Evolutionary conservation across 2,797 vertebrate genomes (phyloP).

Genomic region (Eidolon dupreanum): DNA sequence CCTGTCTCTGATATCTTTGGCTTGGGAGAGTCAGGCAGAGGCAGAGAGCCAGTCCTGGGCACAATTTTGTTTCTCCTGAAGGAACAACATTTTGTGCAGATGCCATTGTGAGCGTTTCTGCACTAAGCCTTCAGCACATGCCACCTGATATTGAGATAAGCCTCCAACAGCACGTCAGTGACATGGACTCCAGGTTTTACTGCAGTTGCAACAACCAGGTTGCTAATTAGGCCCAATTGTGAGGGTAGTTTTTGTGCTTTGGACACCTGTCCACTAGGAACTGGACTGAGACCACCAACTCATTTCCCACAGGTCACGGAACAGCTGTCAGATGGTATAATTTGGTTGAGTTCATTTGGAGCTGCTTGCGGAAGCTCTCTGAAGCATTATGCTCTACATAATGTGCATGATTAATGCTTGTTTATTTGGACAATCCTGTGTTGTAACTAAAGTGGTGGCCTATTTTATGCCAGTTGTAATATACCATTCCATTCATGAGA

Average conservation of each 20-base stretch:
- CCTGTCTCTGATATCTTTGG: background rate
- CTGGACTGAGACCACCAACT: conserved; percentile 83
- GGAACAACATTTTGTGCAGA: background rate
- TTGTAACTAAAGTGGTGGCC: conserved; percentile 78
- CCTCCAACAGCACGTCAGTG: conserved; percentile 27
- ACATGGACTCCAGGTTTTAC: conserved; percentile 70
- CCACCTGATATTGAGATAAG: conserved; percentile 55
- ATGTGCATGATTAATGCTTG: conserved; percentile 85
- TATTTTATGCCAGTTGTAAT: conserved; percentile 78
- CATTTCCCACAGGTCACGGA: conserved; percentile 84
- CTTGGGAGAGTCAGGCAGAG: background rate
- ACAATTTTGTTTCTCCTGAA: conserved; percentile 51
- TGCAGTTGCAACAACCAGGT: conserved; percentile 69
- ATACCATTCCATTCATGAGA: conserved; percentile 70
- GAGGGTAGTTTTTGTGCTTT: conserved; percentile 79
- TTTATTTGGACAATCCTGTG: conserved; percentile 83
- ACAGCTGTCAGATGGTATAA: conserved; percentile 86
- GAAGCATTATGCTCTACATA: conserved; percentile 85
- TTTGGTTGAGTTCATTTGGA: conserved; percentile 85
- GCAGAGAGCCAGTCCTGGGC: conserved; percentile 15
- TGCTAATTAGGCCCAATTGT: conserved; percentile 78
- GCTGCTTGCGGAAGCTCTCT: conserved; percentile 81
- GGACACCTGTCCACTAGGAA: conserved; percentile 85
- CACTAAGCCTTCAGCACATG: background rate
- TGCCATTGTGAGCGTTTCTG: background rate